Base-by-base conservation (phyloP, 1,140 invertebrate genomes). In the Aphaenogaster ashmeadi region DNA sequence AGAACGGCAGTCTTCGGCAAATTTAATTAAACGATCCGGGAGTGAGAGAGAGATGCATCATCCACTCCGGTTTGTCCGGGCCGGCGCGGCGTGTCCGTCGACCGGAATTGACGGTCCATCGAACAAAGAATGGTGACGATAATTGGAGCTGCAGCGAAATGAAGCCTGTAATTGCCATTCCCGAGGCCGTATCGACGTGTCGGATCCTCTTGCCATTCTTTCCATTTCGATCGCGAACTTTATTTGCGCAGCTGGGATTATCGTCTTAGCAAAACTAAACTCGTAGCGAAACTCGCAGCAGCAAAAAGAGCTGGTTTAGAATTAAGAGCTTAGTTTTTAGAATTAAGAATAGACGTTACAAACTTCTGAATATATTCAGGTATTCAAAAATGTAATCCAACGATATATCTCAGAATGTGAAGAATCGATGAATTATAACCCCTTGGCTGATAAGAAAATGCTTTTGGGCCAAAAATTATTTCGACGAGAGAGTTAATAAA, bases 11-110 rank as follows among this genome's bases (percentile, higher is more conserved):
- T 88, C 72, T 87, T 54, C 71, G 90, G 78, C 88, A 91, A 92
- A 90, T 92, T 91, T 91, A 92, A 92, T 92, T 92, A 92, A 92
- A 90, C 87, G 89, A 50, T 69, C 60, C 33, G 60, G 52, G 66
- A 80, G 5, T 66, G 47, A 87, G 50, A 89, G 79, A 71, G 80
- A 75, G 69, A 89, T 83, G 83, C 87, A 81, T 78, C 83, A 72
- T 60, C 86, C 62, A 87, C 62, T 62, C 4, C 15, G 38, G 2
- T 44, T 38, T 56, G 44, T 41, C 11, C 21, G 27, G 7, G 2
- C 44, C 54, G 44, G 44, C 27, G 27, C 27, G 66, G 64, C 54
- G 69, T 44, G 84, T 72, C 74, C 89, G 69, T 87, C 88, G 89
- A 41, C 50, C 85, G 87, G 81, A 90, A 66, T 90, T 90, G 88